Conservation (phyloP, 2,888 invertebrate species). For the Brachyptera putata region DNA sequence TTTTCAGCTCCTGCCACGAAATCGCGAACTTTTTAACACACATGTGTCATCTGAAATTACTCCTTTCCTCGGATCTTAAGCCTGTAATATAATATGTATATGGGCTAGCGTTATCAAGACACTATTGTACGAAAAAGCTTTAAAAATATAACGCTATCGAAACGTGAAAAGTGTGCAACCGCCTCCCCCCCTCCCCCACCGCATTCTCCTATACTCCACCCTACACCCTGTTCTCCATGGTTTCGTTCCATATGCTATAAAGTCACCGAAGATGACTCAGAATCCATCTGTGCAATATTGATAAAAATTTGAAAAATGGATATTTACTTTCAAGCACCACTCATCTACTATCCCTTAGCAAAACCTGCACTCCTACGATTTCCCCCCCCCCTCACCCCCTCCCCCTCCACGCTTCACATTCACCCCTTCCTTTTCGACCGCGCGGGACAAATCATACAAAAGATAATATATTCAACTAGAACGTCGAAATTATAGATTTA, state of each 20-base stretch:
- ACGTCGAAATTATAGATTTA: too few species aligned
- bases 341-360: conserved; percentile 20
- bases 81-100: conserved; percentile 20
- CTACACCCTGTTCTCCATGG: too few species aligned
- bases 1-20: too few species aligned
- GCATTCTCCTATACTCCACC: too few species aligned
- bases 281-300: conserved; percentile 35
- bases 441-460: too few species aligned
- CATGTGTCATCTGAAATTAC: conserved; percentile 23
- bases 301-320: conserved; percentile 35
- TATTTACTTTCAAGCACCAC: conserved; percentile 32
- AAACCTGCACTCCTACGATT: neutral
- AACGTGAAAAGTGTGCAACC: conserved; percentile 19
- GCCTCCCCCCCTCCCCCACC: conserved; percentile 12
- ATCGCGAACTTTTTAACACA: too few species aligned
- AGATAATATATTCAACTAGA: too few species aligned
- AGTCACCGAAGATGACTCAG: conserved; percentile 33
- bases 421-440: conserved; percentile 6
- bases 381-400: neutral
- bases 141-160: conserved; percentile 19
- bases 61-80: conserved; percentile 12
- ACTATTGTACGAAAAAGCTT: conserved; percentile 19
- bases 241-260: conserved; percentile 31
- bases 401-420: conserved; percentile 1
- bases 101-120: conserved; percentile 21